Evolutionary conservation across 2,888 invertebrate species (phyloP).

Genomic region (Leuctra nigra): DNA sequence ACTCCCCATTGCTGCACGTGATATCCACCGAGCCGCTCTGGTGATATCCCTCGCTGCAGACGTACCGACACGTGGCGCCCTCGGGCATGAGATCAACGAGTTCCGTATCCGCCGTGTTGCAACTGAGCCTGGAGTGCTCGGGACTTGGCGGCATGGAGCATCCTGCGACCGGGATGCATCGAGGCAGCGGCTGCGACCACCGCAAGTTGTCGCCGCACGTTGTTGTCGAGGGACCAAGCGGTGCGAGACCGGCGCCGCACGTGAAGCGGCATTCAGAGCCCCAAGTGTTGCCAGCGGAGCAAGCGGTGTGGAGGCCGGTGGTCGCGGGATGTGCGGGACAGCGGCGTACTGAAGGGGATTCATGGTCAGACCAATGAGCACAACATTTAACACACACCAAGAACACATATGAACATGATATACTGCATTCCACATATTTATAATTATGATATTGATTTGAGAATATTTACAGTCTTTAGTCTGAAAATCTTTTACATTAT

Average conservation of each 20-base stretch:
- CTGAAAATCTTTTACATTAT: too few relatives aligned
- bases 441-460: too few relatives aligned
- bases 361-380: too few relatives aligned
- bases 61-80: conserved; percentile 24
- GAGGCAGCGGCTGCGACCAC: conserved; percentile 25
- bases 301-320: conserved; percentile 32
- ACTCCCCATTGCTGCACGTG: conserved; percentile 21
- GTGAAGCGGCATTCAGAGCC: conserved; percentile 40
- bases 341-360: conserved; percentile 35
- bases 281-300: conserved; percentile 34
- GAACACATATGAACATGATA: too few relatives aligned
- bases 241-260: conserved; percentile 33
- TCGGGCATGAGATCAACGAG: conserved; percentile 22
- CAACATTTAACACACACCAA: too few relatives aligned
- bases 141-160: conserved; percentile 27
- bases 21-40: conserved; percentile 18
- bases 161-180: conserved; percentile 19
- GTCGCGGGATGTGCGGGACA: conserved; percentile 42
- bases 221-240: conserved; percentile 18
- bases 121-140: conserved; percentile 22
- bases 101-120: conserved; percentile 2
- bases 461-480: too few relatives aligned
- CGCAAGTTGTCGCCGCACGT: conserved; percentile 24
- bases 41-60: conserved; percentile 21
- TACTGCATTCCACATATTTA: too few relatives aligned